Base-by-base conservation (phyloP, 2,888 invertebrate species). In the Clunio marinus region DNA sequence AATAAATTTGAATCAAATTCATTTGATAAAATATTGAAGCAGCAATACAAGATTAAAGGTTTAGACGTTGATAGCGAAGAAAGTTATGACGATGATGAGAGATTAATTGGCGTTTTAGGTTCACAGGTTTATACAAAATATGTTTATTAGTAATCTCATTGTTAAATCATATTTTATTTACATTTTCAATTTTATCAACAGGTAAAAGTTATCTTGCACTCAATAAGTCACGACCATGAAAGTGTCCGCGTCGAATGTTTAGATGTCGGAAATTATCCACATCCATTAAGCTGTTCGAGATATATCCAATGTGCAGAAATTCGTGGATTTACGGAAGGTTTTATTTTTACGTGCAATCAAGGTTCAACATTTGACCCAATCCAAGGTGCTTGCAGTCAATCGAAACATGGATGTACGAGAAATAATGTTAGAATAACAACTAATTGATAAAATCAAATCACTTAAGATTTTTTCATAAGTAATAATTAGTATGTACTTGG, bases 201-300 rank as follows among this genome's bases (percentile, higher is more conserved):
- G 75, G 75, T 77, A 35, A 81, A 82, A 75, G 82, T 86, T 25
- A 76, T 85, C 58, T 78, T 87, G 7, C 84, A 86, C 74, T 82
- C 81, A n/a, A 82, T 84, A 76, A 91, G 90, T 25, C n/a, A 25
- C 8, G 58, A 58, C 15, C 24, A n/a, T 15, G 37, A n/a, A 37
- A 58, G 46, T 4, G 25, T 27, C 28, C 83, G 84, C 67, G 88
- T 95, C 72, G 88, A 90, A 72, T 95, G 95, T 75, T 79, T 91
- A 69, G 93, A 94, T 77, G 88, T 91, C 73, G 95, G 95, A 41
- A 93, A 91, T 77, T 95, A 93, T 80, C 90, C 93, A 0, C 94
- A 95, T 80, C 95, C 95, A 1, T 83, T 86, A 15, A 93, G 91
- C 0, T 95, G 95, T 77, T 89, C 88, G 78, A 93, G 93, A 78